These are phyloP conservation scores for Axis porcinus DNA, from an alignment of 2,113 vertebrate genomes.

Conservation along the genomic window DNA sequence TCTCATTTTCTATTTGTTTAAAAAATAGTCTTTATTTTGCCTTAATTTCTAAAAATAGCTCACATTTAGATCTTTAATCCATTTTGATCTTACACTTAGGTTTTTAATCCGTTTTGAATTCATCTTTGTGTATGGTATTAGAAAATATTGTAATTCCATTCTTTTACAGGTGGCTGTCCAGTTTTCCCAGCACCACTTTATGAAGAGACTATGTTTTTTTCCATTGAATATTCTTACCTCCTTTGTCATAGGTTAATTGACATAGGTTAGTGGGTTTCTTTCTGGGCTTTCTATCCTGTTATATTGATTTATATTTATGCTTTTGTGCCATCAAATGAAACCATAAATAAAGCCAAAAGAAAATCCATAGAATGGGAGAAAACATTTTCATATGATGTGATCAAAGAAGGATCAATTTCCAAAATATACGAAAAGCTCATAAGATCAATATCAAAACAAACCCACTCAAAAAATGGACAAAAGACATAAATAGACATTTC, in stretches of 20 bases:
- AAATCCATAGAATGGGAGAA: neutral
- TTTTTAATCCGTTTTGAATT: neutral
- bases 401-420: neutral
- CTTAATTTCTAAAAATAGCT: neutral
- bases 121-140: neutral
- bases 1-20: neutral
- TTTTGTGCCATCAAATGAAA: neutral
- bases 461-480: neutral
- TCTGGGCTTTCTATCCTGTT: neutral
- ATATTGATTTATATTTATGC: neutral
- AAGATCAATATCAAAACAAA: neutral
- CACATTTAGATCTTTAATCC: neutral
- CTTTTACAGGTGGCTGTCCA: neutral
- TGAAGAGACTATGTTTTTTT: neutral
- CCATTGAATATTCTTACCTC: neutral
- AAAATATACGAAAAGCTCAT: neutral
- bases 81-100: neutral
- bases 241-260: neutral
- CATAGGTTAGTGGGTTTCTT: neutral
- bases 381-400: neutral
- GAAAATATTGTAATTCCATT: neutral
- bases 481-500: neutral
- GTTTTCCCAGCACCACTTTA: neutral
- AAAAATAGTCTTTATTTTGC: neutral
- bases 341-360: neutral